phyloP scores from a whole-genome alignment of 92 coral and sea anemone species.

The Phymanthus crucifer region DNA sequence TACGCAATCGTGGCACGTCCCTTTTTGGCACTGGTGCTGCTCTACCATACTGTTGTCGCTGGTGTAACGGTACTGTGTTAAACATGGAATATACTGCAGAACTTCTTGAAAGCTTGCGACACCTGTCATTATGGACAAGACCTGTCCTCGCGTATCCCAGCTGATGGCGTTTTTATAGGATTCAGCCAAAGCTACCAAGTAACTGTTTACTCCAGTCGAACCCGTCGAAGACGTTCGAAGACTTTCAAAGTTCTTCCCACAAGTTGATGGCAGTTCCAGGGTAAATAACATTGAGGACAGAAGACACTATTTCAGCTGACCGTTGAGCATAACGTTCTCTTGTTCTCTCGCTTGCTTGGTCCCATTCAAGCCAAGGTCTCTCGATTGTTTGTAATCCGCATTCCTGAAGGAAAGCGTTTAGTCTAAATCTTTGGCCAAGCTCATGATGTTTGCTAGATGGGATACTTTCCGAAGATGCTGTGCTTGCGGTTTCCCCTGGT shows the following conservation, averaged over 20 bases:
- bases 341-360: conserved; percentile 43
- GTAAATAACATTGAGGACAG: conserved; percentile 47
- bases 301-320: conserved; percentile 37
- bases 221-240: no score
- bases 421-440: conserved; percentile 9
- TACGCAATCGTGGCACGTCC: conserved; percentile 40
- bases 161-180: conserved; percentile 41
- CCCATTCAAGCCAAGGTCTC: conserved; percentile 55
- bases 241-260: conserved; percentile 34
- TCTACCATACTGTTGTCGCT: conserved; percentile 45
- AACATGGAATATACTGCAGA: conserved; percentile 46
- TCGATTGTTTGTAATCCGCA: conserved; percentile 35
- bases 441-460: neutral
- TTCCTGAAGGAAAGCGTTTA: conserved; percentile 32
- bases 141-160: conserved; percentile 57
- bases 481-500: conserved; percentile 31
- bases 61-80: conserved; percentile 50
- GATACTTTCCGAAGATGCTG: conserved; percentile 29
- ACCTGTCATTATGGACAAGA: conserved; percentile 56
- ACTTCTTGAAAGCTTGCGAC: conserved; percentile 44
- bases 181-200: no score
- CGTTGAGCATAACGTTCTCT: conserved; percentile 36
- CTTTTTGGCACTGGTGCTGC: conserved; percentile 45
- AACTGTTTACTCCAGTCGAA: no score
- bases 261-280: conserved; percentile 46